A percentile compares a stretch with the other conserved stretches of the same genome.
Conservation (phyloP, 2,888 invertebrate genomes). For the Unio pictorum region DNA sequence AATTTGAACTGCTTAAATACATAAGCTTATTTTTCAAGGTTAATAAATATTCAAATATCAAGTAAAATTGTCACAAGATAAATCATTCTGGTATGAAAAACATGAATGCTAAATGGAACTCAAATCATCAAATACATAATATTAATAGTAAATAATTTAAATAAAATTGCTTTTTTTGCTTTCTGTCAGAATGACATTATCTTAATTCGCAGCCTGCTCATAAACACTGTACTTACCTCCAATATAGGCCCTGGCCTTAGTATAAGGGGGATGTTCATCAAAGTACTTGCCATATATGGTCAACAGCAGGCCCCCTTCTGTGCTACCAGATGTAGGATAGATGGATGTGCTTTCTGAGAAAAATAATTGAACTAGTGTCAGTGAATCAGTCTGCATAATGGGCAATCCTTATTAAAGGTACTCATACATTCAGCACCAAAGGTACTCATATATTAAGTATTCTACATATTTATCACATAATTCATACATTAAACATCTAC, state of each 20-base stretch:
- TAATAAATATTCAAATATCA: no score
- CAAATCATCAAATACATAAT: not conserved
- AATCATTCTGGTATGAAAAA: no score
- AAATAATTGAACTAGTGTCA: not conserved
- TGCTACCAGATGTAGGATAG: slow-evolving; percentile 17
- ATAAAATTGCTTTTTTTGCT: no score
- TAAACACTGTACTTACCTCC: slow-evolving; percentile 16
- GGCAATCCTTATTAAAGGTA: no score
- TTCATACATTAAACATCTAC: no score
- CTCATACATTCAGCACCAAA: no score
- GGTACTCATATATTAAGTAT: no score
- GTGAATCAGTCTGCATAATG: no score
- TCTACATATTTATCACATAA: no score
- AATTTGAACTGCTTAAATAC: no score
- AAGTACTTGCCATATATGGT: slow-evolving; percentile 37
- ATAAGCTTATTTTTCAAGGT: no score
- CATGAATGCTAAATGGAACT: not conserved
- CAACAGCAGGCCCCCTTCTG: slow-evolving; percentile 31
- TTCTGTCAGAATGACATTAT: not conserved
- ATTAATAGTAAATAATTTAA: no score
- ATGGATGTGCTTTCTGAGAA: not conserved
- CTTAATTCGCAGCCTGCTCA: not conserved
- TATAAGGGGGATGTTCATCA: slow-evolving; percentile 26
- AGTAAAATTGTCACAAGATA: not conserved
- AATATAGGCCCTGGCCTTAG: slow-evolving; percentile 9